Conservation (phyloP, 1,140 invertebrate genomes). For the Eciton burchellii region DNA sequence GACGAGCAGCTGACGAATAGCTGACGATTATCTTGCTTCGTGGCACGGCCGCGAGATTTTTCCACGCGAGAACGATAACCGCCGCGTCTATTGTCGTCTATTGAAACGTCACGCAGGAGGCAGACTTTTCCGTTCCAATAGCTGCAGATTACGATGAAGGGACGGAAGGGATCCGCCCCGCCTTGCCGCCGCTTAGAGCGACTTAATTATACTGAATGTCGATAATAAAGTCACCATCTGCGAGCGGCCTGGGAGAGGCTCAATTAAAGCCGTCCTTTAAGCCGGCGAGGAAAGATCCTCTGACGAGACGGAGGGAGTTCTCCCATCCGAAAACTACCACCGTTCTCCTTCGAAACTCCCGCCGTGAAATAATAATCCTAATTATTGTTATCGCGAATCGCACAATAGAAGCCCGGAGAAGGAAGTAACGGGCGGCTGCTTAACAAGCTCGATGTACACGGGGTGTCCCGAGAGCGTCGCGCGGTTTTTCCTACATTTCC, state of each 20-base stretch:
- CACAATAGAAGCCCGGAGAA: neutral
- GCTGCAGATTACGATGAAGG: slow-evolving; percentile 41
- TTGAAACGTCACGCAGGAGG: neutral
- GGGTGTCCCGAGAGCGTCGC: neutral
- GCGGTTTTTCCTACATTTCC: neutral
- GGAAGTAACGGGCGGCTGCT: slow-evolving; percentile 17
- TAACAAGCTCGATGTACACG: slow-evolving; percentile 4
- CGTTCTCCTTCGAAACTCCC: slow-evolving; percentile 50
- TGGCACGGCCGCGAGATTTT: neutral
- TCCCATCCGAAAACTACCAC: slow-evolving; percentile 52
- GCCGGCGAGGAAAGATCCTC: slow-evolving; percentile 57
- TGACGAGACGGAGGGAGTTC: slow-evolving; percentile 16
- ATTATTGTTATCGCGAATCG: slow-evolving; percentile 59
- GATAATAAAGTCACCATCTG: slow-evolving; percentile 79
- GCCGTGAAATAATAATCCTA: slow-evolving; percentile 62
- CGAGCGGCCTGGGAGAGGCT: slow-evolving; percentile 66
- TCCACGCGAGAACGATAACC: neutral
- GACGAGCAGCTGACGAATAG: too few species aligned
- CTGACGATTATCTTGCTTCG: neutral
- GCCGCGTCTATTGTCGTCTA: neutral
- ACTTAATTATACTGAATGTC: slow-evolving; percentile 77
- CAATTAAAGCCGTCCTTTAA: slow-evolving; percentile 75
- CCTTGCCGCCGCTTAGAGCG: slow-evolving; percentile 40
- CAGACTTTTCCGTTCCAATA: slow-evolving; percentile 41
- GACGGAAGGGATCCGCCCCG: slow-evolving; percentile 13